These are phyloP conservation scores for Pararge aegeria DNA, from an alignment of 1,140 invertebrate species.

Conservation along the genomic window DNA sequence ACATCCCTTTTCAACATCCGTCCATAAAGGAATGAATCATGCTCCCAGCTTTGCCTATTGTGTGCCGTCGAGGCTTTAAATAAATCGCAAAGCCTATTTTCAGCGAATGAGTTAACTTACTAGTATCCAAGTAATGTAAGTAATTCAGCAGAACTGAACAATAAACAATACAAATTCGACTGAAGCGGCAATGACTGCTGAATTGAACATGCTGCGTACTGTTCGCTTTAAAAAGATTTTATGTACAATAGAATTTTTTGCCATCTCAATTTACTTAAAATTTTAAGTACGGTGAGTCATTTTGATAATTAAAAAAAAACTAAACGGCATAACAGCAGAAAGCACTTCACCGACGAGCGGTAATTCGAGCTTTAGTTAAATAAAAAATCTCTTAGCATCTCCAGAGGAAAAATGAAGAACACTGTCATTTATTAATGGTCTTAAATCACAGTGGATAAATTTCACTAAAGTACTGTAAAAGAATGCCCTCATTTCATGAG, in stretches of 20 bases:
- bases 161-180: background rate
- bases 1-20: too few relatives aligned
- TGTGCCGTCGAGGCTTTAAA: too few relatives aligned
- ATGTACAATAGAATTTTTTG: background rate
- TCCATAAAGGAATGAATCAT: too few relatives aligned
- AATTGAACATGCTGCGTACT: background rate
- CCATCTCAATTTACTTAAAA: background rate
- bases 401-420: background rate
- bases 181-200: background rate
- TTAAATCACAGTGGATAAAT: background rate
- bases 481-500: background rate
- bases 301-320: background rate
- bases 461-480: background rate
- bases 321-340: background rate
- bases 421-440: background rate
- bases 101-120: too few relatives aligned
- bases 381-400: background rate
- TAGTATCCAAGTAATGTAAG: background rate
- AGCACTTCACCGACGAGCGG: background rate
- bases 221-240: background rate
- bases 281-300: background rate
- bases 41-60: too few relatives aligned
- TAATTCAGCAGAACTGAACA: background rate
- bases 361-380: background rate
- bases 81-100: too few relatives aligned